Percentiles rank a stretch among this genome's conserved stretches.
phyloP scores from a whole-genome alignment of 1,140 invertebrate species.

The Thalassaphorura encarpata region DNA sequence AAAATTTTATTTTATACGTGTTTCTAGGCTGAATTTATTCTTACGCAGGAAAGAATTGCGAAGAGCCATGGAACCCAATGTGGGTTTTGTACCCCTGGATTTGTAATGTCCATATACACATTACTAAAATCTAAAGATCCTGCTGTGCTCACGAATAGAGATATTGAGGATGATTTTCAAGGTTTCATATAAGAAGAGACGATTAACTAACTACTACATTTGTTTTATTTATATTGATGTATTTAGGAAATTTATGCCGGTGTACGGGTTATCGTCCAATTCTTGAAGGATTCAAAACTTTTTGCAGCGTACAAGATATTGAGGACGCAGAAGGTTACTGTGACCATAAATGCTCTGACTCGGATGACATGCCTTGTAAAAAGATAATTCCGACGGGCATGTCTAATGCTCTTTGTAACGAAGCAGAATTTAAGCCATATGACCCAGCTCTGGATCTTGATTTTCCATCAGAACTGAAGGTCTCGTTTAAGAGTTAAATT shows the following conservation, averaged over 20 bases:
- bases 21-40: too few species aligned
- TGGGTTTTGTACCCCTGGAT: conserved; percentile 39
- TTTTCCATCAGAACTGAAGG: too few species aligned
- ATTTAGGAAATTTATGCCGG: conserved; percentile 39
- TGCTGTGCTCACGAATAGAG: too few species aligned
- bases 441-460: too few species aligned
- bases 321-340: not conserved
- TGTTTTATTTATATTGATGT: too few species aligned
- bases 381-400: not conserved
- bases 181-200: too few species aligned
- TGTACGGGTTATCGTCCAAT: conserved; percentile 44
- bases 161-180: conserved; percentile 31
- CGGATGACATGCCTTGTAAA: not conserved
- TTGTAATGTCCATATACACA: conserved; percentile 39
- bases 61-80: conserved; percentile 38
- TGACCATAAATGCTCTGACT: not conserved
- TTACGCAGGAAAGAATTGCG: conserved; percentile 37
- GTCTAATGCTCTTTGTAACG: too few species aligned
- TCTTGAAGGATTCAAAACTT: conserved; percentile 38
- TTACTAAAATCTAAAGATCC: conserved; percentile 2
- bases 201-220: too few species aligned
- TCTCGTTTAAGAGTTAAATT: not conserved
- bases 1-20: too few species aligned
- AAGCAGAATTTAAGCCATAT: too few species aligned
- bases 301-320: conserved; percentile 7